Evolutionary conservation across 2,113 vertebrate species (phyloP).

Genomic region (cat (Felis catus)): DNA sequence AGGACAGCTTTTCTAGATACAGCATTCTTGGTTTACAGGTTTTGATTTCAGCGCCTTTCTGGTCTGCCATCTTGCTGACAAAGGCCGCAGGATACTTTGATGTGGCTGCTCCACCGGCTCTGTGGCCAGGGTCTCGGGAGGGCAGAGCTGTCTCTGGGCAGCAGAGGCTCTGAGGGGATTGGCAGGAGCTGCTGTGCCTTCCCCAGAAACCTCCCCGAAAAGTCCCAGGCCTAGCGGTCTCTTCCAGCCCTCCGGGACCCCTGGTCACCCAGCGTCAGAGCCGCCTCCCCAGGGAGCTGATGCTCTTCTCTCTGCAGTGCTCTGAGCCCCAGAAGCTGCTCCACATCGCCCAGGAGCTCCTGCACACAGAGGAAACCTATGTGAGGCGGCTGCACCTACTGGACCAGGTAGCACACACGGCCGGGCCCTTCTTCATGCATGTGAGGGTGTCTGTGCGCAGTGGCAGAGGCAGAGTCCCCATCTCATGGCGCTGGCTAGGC

Average conservation of each 20-base stretch:
- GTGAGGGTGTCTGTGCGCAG: background rate
- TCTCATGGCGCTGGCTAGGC: background rate
- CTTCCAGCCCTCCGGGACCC: rapidly evolving
- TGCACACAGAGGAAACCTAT: slow-evolving; percentile 96
- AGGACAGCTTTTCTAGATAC: background rate
- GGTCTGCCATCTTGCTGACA: background rate
- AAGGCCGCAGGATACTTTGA: background rate
- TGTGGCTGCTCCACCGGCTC: background rate
- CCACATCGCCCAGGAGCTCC: slow-evolving; percentile 96
- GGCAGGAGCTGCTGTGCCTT: background rate
- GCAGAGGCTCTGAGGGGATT: background rate
- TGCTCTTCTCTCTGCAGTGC: slow-evolving; percentile 83
- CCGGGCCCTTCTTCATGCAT: background rate
- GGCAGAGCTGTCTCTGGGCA: background rate
- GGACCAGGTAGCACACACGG: slow-evolving; percentile 90
- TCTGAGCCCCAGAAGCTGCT: slow-evolving; percentile 92
- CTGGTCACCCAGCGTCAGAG: background rate
- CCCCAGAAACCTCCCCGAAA: background rate
- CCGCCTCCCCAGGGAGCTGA: background rate
- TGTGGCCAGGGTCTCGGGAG: background rate
- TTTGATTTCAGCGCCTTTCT: background rate
- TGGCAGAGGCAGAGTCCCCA: background rate
- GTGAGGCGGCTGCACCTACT: slow-evolving; percentile 95
- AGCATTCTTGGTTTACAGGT: background rate
- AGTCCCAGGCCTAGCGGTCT: background rate